These are phyloP conservation scores for Orthosia incerta DNA, from an alignment of 2,888 invertebrate genomes.

Conservation along the genomic window DNA sequence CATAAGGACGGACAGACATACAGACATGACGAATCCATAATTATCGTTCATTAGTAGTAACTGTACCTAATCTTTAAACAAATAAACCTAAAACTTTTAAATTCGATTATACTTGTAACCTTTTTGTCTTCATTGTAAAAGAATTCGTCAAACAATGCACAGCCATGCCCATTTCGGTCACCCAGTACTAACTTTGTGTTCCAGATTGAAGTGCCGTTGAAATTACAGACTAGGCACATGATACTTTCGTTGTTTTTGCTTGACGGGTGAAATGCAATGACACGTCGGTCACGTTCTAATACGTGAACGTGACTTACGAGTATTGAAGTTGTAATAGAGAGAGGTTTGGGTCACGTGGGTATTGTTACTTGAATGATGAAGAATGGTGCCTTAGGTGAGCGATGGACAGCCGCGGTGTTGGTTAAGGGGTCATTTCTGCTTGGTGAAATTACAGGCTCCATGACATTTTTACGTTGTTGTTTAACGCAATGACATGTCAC, in stretches of 20 bases:
- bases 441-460: no score
- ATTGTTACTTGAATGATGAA: not conserved
- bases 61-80: no score
- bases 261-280: constrained; percentile 25
- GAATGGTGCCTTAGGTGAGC: no score
- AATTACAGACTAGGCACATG: constrained; percentile 1
- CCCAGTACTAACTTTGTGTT: not conserved
- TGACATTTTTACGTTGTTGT: no score
- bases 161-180: not conserved
- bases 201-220: not conserved
- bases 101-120: no score
- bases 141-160: not conserved
- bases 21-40: no score
- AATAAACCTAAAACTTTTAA: no score
- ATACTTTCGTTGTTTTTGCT: constrained; percentile 22
- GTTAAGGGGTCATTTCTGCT: not conserved
- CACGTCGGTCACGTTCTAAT: constrained; percentile 25
- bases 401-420: not conserved
- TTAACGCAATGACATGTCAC: no score
- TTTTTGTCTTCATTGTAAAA: not conserved
- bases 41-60: no score
- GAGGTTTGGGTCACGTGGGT: constrained; percentile 12
- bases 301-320: constrained; percentile 29
- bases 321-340: constrained; percentile 22
- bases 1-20: no score